These are phyloP conservation scores for Decapterus maruadsi DNA, from an alignment of 2,797 vertebrate genomes.

Conservation along the genomic window DNA sequence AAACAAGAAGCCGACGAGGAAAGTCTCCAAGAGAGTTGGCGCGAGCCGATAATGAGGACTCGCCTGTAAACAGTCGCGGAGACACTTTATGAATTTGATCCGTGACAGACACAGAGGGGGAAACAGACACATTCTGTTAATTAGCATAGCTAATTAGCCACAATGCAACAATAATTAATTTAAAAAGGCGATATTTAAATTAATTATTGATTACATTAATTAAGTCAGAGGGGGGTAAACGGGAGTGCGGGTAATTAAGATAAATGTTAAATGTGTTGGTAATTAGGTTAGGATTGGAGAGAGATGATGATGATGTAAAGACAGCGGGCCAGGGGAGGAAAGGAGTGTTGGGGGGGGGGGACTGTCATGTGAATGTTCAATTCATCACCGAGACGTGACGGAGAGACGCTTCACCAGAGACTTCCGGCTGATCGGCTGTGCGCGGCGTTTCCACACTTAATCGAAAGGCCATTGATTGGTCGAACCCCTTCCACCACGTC, in stretches of 20 bases:
- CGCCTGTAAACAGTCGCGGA: conserved; percentile 73
- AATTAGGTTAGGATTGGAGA: conserved; percentile 66
- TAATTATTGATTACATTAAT: conserved; percentile 86
- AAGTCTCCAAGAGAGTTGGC: conserved; percentile 14
- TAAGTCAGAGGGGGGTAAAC: conserved; percentile 60
- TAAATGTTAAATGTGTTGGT: conserved; percentile 72
- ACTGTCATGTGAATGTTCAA: conserved; percentile 4
- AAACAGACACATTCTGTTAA: conserved; percentile 75
- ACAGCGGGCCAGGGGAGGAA: conserved; percentile 15
- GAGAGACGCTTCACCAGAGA: not conserved
- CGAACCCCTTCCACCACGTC: no score
- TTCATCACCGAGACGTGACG: conserved; percentile 9
- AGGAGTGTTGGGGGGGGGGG: conserved; percentile 3
- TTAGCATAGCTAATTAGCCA: conserved; percentile 82
- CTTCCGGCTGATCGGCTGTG: not conserved
- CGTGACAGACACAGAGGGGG: conserved; percentile 60
- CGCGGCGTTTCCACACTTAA: conserved; percentile 8
- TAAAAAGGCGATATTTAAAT: conserved; percentile 80
- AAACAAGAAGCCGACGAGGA: conserved; percentile 4
- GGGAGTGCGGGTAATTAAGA: conserved; percentile 80
- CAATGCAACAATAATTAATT: conserved; percentile 85
- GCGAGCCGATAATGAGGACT: conserved; percentile 57
- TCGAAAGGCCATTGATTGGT: conserved; percentile 31
- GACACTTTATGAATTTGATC: conserved; percentile 62
- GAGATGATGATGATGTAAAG: conserved; percentile 48